Evolutionary conservation across 2,888 invertebrate genomes (phyloP).

Genomic region (Amblyjoppa fuscipennis): DNA sequence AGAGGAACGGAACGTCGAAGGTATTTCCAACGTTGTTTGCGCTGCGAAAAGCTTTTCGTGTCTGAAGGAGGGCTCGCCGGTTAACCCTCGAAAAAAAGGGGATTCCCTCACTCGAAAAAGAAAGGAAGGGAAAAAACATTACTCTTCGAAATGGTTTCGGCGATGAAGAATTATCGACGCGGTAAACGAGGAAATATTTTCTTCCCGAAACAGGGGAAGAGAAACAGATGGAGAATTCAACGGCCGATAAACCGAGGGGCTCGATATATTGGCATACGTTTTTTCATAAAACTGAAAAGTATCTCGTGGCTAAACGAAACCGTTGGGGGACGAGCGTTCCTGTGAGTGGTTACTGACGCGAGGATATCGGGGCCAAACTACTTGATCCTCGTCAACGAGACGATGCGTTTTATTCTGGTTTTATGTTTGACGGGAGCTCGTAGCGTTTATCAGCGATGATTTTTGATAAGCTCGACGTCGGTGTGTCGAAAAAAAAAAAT

Average conservation of each 20-base stretch:
- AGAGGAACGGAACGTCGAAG: background rate
- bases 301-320: background rate
- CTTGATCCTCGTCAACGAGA: too few species aligned
- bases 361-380: too few species aligned
- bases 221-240: slow-evolving; percentile 37
- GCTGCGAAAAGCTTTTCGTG: background rate
- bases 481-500: background rate
- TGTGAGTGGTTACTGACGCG: too few species aligned
- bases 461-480: background rate
- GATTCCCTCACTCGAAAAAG: background rate
- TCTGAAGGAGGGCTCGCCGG: slow-evolving; percentile 1
- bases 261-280: background rate
- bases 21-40: slow-evolving; percentile 12
- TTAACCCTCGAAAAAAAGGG: slow-evolving; percentile 1
- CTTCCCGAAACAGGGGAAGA: background rate
- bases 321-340: too few species aligned
- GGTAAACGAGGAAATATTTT: slow-evolving; percentile 1
- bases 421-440: too few species aligned
- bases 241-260: background rate
- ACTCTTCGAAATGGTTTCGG: slow-evolving; percentile 2
- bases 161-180: slow-evolving; percentile 7
- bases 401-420: too few species aligned
- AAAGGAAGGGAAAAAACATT: background rate
- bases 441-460: too few species aligned
- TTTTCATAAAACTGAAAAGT: background rate